These are phyloP conservation scores for Cheumatopsyche charites DNA, from an alignment of 1,140 invertebrate genomes.

Conservation along the genomic window DNA sequence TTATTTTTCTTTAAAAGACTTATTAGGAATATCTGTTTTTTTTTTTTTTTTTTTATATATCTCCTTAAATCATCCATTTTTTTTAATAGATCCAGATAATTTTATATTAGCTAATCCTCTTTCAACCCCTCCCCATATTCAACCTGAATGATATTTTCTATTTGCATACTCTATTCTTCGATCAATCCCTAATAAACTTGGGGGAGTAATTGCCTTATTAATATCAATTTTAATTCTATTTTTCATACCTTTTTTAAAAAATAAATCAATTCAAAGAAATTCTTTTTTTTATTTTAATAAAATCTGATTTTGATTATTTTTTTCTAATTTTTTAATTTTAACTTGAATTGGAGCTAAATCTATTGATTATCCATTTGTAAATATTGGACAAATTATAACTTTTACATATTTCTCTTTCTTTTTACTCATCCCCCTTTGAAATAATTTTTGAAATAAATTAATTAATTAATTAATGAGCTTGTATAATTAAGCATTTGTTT, in stretches of 20 bases:
- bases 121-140: too few species aligned
- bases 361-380: slow-evolving; percentile 67
- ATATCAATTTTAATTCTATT: slow-evolving; percentile 68
- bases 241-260: slow-evolving; percentile 61
- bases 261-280: slow-evolving; percentile 61
- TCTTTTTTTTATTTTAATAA: slow-evolving; percentile 65
- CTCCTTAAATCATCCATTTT: too few species aligned
- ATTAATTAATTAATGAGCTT: slow-evolving; percentile 62
- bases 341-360: slow-evolving; percentile 70
- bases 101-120: too few species aligned
- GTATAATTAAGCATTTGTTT: slow-evolving; percentile 68
- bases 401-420: slow-evolving; percentile 65
- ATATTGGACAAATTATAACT: slow-evolving; percentile 65
- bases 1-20: too few species aligned
- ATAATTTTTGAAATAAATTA: slow-evolving; percentile 55
- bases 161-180: too few species aligned
- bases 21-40: too few species aligned
- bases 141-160: too few species aligned
- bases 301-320: slow-evolving; percentile 65
- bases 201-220: slow-evolving; percentile 70
- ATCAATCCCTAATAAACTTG: too few species aligned
- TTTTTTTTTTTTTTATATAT: too few species aligned
- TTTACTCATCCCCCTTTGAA: slow-evolving; percentile 61
- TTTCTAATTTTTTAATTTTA: slow-evolving; percentile 63
- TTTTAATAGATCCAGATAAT: too few species aligned